phyloP scores from a whole-genome alignment of 2,888 invertebrate species.

The Nemotelus nigrinus region DNA sequence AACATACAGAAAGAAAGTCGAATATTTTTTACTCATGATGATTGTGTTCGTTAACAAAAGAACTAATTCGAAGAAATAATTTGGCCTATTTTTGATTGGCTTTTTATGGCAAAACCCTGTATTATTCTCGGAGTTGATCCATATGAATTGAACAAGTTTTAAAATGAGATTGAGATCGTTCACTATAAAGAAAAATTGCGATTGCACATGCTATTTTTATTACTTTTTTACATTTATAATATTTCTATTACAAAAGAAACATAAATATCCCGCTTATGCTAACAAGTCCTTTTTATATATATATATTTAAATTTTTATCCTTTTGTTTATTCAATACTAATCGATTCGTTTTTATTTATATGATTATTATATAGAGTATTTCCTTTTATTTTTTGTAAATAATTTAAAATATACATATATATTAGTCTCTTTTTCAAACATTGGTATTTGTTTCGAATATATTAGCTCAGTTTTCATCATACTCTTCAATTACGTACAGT shows the following conservation, averaged over 20 bases:
- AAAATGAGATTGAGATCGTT: background rate
- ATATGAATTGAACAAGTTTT: too few relatives aligned
- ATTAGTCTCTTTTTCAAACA: conserved; percentile 40
- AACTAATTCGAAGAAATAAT: conserved; percentile 12
- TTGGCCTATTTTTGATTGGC: conserved; percentile 37
- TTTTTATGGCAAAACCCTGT: conserved; percentile 12
- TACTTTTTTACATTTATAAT: conserved; percentile 49
- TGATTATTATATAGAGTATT: conserved; percentile 43
- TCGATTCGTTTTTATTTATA: conserved; percentile 57
- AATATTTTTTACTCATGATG: conserved; percentile 1
- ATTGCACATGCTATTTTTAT: conserved; percentile 56
- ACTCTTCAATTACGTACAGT: conserved; percentile 31
- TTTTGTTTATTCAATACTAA: conserved; percentile 56
- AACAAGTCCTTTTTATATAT: conserved; percentile 50
- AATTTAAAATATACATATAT: conserved; percentile 49
- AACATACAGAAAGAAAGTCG: conserved; percentile 11
- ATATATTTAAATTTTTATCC: conserved; percentile 48
- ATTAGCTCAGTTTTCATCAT: conserved; percentile 12
- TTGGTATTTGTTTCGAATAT: conserved; percentile 5
- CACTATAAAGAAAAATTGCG: conserved; percentile 53
- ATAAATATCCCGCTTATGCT: conserved; percentile 54
- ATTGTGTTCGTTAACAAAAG: background rate
- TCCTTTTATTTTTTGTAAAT: conserved; percentile 47
- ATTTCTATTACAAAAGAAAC: conserved; percentile 32
- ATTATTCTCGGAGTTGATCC: too few relatives aligned